Evolutionary conservation across 1,140 invertebrate species (phyloP), one percentile per base, ranked within the genome.

Genomic region (Contarinia nasturtii): DNA sequence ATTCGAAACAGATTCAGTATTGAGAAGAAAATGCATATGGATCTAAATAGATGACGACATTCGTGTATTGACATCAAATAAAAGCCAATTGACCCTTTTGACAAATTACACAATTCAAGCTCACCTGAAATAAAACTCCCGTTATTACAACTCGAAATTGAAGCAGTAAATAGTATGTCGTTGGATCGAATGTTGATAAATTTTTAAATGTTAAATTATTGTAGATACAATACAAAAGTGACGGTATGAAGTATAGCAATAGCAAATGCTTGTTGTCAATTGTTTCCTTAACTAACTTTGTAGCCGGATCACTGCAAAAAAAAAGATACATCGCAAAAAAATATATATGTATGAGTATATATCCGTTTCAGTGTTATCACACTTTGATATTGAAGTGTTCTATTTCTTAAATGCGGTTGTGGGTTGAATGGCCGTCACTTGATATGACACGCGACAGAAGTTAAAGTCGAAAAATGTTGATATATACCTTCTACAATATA

Each of bases 161-260:
- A 7, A 97, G 68, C n/a, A 95, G 67, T 20, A 95, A 67, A 63
- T 86, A 93, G 59, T 97, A 95, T 8, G 90, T 92, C 8, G 91
- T 94, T 7, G 91, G 90, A 63, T 95, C 91, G 69, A 92, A 95
- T 19, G 73, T 75, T 17, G 82, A 78, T 50, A 96, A 67, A 69
- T 94, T 95, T 18, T 86, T 72, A 68, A 93, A 97, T 11, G 88
- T 77, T 53, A 97, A 71, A 68, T 95, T 95, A 61, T 97, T 96
- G 66, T 96, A 96, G 3, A 95, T 67, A 59, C 88, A 93, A 62
- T 97, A 97, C 22, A 95, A 67, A 53, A 84, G 73, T 7, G 90
- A 82, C 40, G 91, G 91, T 47, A 95, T 75, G 67, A 92, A 83
- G 58, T 97, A 97, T 17, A 90, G 59, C n/a, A 75, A 52, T 49